Conservation (phyloP, 2,888 invertebrate genomes). For the Carterocephalus palaemon region DNA sequence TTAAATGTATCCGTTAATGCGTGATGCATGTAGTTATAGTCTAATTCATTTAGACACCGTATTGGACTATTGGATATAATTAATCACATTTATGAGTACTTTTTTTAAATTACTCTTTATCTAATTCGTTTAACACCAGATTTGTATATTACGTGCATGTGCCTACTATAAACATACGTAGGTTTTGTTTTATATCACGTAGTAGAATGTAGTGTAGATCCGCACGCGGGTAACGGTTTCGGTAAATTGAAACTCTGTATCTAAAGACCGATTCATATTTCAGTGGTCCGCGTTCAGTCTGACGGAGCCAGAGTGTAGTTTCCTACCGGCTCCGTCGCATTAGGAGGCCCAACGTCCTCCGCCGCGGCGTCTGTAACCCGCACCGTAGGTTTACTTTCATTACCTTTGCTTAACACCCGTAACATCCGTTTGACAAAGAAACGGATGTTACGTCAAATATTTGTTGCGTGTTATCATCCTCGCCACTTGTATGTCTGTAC, state of each 20-base stretch:
- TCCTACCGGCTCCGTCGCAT: constrained; percentile 52
- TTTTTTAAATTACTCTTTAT: too few species aligned
- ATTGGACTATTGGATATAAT: too few species aligned
- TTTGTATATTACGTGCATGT: constrained; percentile 6
- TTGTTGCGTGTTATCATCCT: constrained; percentile 24
- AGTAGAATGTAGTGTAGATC: constrained; percentile 32
- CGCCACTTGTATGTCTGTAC: constrained; percentile 27
- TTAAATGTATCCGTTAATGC: too few species aligned
- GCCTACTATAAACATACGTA: neutral
- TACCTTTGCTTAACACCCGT: constrained; percentile 49
- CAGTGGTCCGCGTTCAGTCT: constrained; percentile 74
- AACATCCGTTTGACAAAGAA: constrained; percentile 33
- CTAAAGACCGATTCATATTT: constrained; percentile 71
- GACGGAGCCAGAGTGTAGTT: constrained; percentile 71
- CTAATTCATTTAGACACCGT: too few species aligned
- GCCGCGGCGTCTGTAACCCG: constrained; percentile 67
- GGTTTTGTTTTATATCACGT: constrained; percentile 16
- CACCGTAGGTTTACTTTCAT: constrained; percentile 70
- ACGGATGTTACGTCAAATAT: constrained; percentile 17
- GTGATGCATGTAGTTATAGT: too few species aligned
- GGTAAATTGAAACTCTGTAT: constrained; percentile 47
- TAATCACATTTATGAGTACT: too few species aligned
- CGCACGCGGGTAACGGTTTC: constrained; percentile 59
- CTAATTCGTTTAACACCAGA: neutral
- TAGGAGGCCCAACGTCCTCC: constrained; percentile 67